phyloP scores from a whole-genome alignment of 2,888 invertebrate species.

The Diarsia rubi region DNA sequence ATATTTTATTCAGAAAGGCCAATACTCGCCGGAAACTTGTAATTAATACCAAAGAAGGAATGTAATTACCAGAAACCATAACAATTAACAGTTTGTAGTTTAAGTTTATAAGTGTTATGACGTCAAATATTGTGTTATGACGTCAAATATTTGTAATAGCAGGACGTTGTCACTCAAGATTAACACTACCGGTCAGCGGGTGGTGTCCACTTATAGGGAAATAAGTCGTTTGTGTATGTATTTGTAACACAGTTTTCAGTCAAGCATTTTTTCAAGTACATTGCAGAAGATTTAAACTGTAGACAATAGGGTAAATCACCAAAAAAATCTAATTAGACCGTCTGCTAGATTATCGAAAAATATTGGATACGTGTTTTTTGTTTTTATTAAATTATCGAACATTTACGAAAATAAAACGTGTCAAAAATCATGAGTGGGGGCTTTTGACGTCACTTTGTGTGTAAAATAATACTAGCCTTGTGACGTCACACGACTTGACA shows the following conservation, averaged over 20 bases:
- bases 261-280: neutral
- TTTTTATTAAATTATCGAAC: too few species aligned
- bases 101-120: slow-evolving; percentile 35
- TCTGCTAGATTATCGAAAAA: too few species aligned
- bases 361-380: too few species aligned
- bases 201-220: neutral
- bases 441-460: too few species aligned
- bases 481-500: too few species aligned
- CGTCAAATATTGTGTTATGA: slow-evolving; percentile 25
- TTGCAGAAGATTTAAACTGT: neutral
- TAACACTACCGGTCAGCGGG: slow-evolving; percentile 15
- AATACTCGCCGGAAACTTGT: neutral
- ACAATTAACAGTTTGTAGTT: slow-evolving; percentile 33
- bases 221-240: neutral
- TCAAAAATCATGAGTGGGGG: too few species aligned
- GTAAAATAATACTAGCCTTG: too few species aligned
- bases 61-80: slow-evolving; percentile 31
- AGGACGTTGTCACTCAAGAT: neutral
- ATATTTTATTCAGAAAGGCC: neutral
- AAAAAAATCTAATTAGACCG: too few species aligned
- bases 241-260: neutral
- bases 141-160: slow-evolving; percentile 23
- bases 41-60: slow-evolving; percentile 21
- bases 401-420: too few species aligned
- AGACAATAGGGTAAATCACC: too few species aligned